Evolutionary conservation across 2,113 vertebrate species (phyloP).

Genomic region (Ploceus nigricollis): DNA sequence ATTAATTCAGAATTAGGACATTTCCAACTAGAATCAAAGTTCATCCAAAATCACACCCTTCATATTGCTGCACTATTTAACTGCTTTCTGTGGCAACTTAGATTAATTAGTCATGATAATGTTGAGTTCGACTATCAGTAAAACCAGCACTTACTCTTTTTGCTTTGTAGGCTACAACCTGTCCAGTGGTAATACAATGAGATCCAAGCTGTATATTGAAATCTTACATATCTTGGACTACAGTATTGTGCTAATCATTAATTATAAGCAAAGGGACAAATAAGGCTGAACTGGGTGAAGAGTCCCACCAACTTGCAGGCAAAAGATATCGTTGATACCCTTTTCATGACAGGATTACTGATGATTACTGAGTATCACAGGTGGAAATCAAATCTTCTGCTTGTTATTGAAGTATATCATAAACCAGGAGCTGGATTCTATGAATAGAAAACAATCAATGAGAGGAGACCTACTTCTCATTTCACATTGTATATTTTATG

Average conservation of each 20-base stretch:
- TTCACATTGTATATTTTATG: not conserved
- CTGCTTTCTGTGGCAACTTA: not conserved
- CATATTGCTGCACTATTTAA: not conserved
- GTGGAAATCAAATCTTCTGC: not conserved
- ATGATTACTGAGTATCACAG: not conserved
- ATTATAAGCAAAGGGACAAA: not conserved
- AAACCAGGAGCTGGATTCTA: not conserved
- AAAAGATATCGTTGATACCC: not conserved
- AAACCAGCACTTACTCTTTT: not conserved
- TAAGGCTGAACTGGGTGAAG: not conserved
- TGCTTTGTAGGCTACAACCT: not conserved
- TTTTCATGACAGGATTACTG: not conserved
- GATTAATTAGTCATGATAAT: not conserved
- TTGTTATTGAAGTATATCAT: not conserved
- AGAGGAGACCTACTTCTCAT: not conserved
- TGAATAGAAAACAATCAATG: not conserved
- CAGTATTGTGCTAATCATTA: not conserved
- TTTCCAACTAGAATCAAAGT: not conserved
- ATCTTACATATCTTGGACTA: not conserved
- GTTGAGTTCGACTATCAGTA: not conserved
- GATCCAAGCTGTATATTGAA: not conserved
- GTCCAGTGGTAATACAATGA: not conserved
- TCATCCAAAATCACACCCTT: not conserved
- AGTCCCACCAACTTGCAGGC: not conserved
- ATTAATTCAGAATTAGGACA: not conserved